Conservation (phyloP, 2,888 invertebrate genomes). For the Ectemnius lituratus region DNA sequence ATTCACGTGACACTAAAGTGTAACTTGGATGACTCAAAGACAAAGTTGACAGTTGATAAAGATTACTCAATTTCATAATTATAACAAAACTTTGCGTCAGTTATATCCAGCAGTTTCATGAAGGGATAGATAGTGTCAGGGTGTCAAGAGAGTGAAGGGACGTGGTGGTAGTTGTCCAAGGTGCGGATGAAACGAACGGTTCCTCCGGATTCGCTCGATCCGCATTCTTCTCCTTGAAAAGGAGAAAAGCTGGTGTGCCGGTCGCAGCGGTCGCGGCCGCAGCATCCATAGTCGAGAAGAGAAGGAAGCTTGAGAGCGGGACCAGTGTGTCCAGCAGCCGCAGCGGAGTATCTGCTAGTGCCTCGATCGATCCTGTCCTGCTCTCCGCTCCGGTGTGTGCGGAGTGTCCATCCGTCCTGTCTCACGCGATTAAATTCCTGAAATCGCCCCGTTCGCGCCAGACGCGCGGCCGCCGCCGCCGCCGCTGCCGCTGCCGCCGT, state of each 20-base stretch:
- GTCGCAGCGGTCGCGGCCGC: not conserved
- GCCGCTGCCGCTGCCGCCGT: not conserved
- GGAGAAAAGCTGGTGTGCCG: constrained; percentile 26
- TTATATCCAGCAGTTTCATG: not conserved
- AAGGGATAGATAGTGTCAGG: not conserved
- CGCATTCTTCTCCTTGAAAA: constrained; percentile 38
- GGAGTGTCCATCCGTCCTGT: too few relatives aligned
- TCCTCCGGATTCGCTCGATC: constrained; percentile 33
- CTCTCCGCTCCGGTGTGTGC: constrained; percentile 41
- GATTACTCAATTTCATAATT: too few relatives aligned
- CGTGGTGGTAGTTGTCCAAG: not conserved
- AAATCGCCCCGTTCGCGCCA: constrained; percentile 18
- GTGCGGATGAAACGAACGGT: constrained; percentile 36
- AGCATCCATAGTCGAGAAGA: too few relatives aligned
- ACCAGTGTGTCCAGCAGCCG: constrained; percentile 2
- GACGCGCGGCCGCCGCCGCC: constrained; percentile 8
- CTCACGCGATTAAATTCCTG: constrained; percentile 41
- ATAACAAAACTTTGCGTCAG: not conserved
- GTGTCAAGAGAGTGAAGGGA: not conserved
- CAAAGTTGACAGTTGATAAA: too few relatives aligned
- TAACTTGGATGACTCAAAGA: too few relatives aligned
- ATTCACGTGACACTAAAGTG: too few relatives aligned
- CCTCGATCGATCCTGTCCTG: constrained; percentile 22
- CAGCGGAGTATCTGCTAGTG: not conserved
- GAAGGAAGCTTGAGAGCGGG: constrained; percentile 6